Evolutionary conservation across 92 coral and sea anemone genomes (phyloP).

Genomic region (Porites rus): DNA sequence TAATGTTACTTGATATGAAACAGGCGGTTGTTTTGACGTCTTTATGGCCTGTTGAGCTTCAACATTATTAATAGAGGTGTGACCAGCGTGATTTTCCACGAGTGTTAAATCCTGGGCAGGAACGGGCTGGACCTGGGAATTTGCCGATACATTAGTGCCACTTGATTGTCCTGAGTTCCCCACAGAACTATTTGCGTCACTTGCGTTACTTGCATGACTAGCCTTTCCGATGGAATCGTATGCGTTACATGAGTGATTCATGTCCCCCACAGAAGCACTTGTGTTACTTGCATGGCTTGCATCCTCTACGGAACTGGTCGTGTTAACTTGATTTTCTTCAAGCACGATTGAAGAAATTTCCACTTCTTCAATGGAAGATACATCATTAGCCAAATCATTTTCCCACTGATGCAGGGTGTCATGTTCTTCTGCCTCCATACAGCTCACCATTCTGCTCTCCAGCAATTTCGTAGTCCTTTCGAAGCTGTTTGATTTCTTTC

Average conservation of each 20-base stretch:
- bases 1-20: background rate
- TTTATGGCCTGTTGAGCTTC: background rate
- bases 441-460: background rate
- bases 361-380: constrained; percentile 15
- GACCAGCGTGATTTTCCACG: background rate
- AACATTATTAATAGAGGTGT: background rate
- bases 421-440: background rate
- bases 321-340: background rate
- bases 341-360: background rate
- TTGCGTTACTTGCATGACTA: background rate
- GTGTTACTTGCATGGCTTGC: background rate
- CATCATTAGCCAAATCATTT: no score
- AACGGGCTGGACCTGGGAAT: background rate
- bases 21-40: background rate
- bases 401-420: constrained; percentile 12
- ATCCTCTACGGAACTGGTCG: background rate
- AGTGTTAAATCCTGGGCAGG: background rate
- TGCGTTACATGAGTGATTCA: background rate
- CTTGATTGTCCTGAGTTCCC: background rate
- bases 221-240: background rate
- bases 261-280: background rate
- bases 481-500: constrained; percentile 9
- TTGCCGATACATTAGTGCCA: background rate
- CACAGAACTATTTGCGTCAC: background rate
- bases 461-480: background rate